Percentiles rank a stretch among this genome's conserved stretches.
Conservation (phyloP, 2,888 invertebrate species). For the Corbicula japonica region DNA sequence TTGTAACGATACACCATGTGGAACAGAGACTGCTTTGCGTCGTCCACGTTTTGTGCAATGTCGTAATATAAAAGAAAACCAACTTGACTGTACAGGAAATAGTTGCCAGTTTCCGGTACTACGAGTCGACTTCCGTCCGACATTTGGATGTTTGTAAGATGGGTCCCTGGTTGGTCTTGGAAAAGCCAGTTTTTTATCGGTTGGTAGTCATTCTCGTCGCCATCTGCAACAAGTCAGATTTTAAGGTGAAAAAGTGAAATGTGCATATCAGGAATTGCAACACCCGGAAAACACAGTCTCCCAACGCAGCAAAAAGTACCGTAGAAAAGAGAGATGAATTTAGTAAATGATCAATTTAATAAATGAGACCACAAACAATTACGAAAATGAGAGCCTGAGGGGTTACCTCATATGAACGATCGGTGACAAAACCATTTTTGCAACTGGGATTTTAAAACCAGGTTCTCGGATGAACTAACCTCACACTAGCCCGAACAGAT, state of each 20-base stretch:
- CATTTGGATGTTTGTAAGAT: constrained; percentile 57
- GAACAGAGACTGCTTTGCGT: constrained; percentile 56
- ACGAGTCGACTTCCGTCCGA: constrained; percentile 50
- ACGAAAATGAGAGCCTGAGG: not conserved
- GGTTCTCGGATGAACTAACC: too few relatives aligned
- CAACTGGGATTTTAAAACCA: too few relatives aligned
- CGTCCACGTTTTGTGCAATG: constrained; percentile 2
- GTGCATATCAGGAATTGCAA: not conserved
- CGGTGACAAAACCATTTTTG: too few relatives aligned
- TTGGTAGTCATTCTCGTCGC: constrained; percentile 13
- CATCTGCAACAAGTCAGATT: too few relatives aligned
- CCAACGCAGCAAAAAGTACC: not conserved
- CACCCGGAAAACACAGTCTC: not conserved
- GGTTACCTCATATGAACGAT: too few relatives aligned
- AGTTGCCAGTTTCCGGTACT: constrained; percentile 67
- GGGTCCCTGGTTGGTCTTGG: constrained; percentile 34
- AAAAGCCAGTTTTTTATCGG: constrained; percentile 63
- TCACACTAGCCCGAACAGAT: too few relatives aligned
- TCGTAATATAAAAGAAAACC: constrained; percentile 66
- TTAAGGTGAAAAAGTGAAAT: constrained; percentile 2
- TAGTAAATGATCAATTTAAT: not conserved
- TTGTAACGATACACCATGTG: constrained; percentile 70
- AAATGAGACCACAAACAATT: not conserved
- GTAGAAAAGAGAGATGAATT: not conserved
- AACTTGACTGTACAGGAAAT: constrained; percentile 72